Evolutionary conservation across 2,113 vertebrate genomes (phyloP).

Genomic region (Muscicapa adusta): DNA sequence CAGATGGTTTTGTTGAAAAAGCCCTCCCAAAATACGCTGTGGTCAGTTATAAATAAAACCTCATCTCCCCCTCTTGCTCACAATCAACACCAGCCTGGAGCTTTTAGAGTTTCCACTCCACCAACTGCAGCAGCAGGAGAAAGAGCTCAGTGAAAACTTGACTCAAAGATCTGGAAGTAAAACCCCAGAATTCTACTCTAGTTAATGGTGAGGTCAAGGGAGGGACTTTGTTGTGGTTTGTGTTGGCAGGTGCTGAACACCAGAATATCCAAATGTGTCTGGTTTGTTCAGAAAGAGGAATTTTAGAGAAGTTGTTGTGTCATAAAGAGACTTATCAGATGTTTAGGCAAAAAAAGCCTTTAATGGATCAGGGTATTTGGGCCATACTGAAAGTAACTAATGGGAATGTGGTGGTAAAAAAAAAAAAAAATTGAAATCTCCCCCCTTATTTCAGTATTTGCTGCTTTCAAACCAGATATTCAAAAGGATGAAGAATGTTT

Average conservation of each 20-base stretch:
- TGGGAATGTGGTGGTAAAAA: neutral
- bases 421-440: neutral
- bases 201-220: neutral
- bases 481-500: neutral
- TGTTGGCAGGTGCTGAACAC: neutral
- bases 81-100: neutral
- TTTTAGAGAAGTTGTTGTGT: accelerated
- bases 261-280: neutral
- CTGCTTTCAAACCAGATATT: neutral
- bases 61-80: neutral
- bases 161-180: neutral
- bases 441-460: neutral
- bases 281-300: neutral
- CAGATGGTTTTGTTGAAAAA: neutral
- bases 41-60: neutral
- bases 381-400: neutral
- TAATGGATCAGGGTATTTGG: neutral
- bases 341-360: neutral
- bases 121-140: neutral
- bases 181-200: neutral
- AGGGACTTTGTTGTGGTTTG: neutral
- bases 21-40: neutral
- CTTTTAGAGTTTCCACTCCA: neutral
- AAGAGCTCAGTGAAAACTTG: neutral
- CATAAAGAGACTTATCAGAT: neutral